Percentiles rank a stretch among this genome's conserved stretches.
Conservation (phyloP, 2,797 vertebrate species). For the Hypotaenidia philippensis region DNA sequence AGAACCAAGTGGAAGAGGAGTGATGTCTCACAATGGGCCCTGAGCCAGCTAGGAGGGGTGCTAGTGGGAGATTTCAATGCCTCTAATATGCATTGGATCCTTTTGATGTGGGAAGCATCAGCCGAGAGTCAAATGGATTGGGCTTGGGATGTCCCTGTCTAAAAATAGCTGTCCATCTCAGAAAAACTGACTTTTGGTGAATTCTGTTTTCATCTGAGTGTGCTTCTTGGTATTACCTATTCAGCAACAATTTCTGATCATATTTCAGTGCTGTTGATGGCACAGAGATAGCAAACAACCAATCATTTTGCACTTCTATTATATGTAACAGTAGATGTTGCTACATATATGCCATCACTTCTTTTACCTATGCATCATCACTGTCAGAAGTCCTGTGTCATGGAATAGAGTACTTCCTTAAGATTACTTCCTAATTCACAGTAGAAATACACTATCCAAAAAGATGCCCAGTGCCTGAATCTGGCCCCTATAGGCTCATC, state of each 20-base stretch:
- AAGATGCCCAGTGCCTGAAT: not conserved
- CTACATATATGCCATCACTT: not conserved
- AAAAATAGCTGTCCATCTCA: slow-evolving; percentile 43
- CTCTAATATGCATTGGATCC: not conserved
- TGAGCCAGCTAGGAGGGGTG: slow-evolving; percentile 18
- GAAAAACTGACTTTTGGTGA: not conserved
- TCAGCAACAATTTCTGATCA: not conserved
- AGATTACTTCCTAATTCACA: not conserved
- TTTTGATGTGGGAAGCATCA: slow-evolving; percentile 51
- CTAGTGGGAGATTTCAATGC: slow-evolving; percentile 40
- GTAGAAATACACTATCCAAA: not conserved
- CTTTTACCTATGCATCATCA: not conserved
- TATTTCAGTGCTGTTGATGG: not conserved
- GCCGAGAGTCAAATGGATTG: not conserved
- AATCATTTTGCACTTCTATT: not conserved
- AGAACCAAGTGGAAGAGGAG: slow-evolving; percentile 29
- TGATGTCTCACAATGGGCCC: not conserved
- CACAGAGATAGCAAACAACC: not conserved
- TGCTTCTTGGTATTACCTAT: not conserved
- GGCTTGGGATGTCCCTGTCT: slow-evolving; percentile 23
- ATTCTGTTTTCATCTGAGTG: not conserved
- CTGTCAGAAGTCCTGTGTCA: not conserved
- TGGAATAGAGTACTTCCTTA: not conserved
- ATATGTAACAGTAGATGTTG: not conserved
- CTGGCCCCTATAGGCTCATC: not conserved